A percentile compares a stretch with the other conserved stretches of the same genome.
Conservation (phyloP, 2,888 invertebrate species). For the Ochropleura leucogaster region DNA sequence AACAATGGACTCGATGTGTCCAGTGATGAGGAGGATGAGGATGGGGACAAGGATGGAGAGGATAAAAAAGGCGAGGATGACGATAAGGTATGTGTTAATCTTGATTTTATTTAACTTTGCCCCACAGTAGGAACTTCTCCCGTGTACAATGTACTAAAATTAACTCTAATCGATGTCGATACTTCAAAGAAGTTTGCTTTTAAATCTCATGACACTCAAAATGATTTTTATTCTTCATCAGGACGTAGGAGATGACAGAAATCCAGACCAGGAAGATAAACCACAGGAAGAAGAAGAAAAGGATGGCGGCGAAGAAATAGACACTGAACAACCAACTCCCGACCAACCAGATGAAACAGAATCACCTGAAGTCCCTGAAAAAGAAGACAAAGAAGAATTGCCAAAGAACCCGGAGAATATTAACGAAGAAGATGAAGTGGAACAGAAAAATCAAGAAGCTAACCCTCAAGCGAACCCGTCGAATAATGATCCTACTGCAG, state of each 20-base stretch:
- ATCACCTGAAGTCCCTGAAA: slow-evolving; percentile 73
- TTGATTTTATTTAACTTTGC: neutral
- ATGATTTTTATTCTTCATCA: slow-evolving; percentile 47
- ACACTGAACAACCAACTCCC: slow-evolving; percentile 61
- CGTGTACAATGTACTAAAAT: too few relatives aligned
- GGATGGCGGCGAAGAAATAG: slow-evolving; percentile 61
- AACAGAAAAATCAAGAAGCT: slow-evolving; percentile 85
- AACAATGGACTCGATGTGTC: slow-evolving; percentile 87
- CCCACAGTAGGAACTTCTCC: too few relatives aligned
- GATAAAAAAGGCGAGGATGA: slow-evolving; percentile 66
- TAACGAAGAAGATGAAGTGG: slow-evolving; percentile 83
- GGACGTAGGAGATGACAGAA: slow-evolving; percentile 70
- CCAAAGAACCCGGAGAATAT: slow-evolving; percentile 85
- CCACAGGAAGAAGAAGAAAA: slow-evolving; percentile 63
- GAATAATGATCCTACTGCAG: slow-evolving; percentile 85
- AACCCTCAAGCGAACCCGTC: slow-evolving; percentile 89
- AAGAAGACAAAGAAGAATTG: slow-evolving; percentile 79
- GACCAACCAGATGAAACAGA: slow-evolving; percentile 74
- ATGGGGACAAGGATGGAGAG: slow-evolving; percentile 74
- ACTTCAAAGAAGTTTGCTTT: neutral
- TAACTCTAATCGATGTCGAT: neutral
- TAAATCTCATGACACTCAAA: too few relatives aligned
- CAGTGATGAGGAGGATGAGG: slow-evolving; percentile 85
- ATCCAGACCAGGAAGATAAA: slow-evolving; percentile 55
- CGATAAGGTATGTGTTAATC: slow-evolving; percentile 61